phyloP scores from a whole-genome alignment of 2,113 vertebrate genomes.

The Scalopus aquaticus region DNA sequence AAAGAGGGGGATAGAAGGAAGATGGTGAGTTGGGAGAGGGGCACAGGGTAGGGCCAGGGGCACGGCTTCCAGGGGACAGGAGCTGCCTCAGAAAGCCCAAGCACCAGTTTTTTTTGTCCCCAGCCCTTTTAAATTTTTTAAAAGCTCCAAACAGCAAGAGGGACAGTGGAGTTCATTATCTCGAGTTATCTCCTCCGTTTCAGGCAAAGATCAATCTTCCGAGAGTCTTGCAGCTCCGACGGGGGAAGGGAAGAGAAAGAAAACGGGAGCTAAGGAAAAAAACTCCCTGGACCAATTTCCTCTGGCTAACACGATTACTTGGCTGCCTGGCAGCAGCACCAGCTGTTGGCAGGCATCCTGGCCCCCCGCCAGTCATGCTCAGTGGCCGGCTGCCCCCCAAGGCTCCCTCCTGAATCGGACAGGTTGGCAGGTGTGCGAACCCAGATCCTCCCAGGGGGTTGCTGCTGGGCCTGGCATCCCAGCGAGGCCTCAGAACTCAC shows the following conservation, averaged over 20 bases:
- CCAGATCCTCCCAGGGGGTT: not conserved
- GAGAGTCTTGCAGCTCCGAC: slow-evolving; percentile 46
- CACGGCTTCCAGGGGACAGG: not conserved
- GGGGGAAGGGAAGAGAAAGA: slow-evolving; percentile 52
- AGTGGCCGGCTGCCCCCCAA: slow-evolving; percentile 33
- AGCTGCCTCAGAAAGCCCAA: not conserved
- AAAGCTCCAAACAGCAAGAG: slow-evolving; percentile 70
- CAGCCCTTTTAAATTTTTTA: slow-evolving; percentile 65
- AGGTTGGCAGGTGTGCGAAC: slow-evolving; percentile 46
- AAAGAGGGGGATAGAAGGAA: not conserved
- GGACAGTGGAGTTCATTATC: slow-evolving; percentile 77
- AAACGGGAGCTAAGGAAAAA: slow-evolving; percentile 29
- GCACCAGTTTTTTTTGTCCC: slow-evolving; percentile 24
- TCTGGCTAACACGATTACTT: slow-evolving; percentile 64
- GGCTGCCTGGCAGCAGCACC: slow-evolving; percentile 65
- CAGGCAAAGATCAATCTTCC: slow-evolving; percentile 80
- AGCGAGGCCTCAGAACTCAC: not conserved
- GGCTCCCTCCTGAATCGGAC: not conserved
- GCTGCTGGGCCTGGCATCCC: not conserved
- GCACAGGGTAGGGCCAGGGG: not conserved
- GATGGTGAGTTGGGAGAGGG: not conserved
- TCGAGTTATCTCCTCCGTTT: slow-evolving; percentile 78
- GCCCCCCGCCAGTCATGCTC: not conserved
- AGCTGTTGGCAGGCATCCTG: slow-evolving; percentile 65
- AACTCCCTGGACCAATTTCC: slow-evolving; percentile 73